phyloP scores from a whole-genome alignment of 2,797 vertebrate genomes.

The Cynodonichthys magdalenae region DNA sequence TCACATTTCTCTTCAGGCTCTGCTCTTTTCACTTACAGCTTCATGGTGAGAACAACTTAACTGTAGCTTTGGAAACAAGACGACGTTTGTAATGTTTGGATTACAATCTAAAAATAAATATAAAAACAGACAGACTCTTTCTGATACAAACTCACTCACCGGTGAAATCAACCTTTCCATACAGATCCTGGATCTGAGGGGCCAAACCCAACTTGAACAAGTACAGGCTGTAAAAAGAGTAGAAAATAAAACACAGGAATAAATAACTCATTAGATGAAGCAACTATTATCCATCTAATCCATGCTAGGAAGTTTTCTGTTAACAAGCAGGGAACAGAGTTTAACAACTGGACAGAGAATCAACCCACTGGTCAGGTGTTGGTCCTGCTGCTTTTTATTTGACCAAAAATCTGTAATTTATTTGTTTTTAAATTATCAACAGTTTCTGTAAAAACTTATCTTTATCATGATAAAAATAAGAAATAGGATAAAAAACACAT shows the following conservation, averaged over 20 bases:
- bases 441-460: too few relatives aligned
- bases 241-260: neutral
- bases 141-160: constrained; percentile 78
- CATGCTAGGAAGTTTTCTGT: too few relatives aligned
- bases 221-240: constrained; percentile 85
- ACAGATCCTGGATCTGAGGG: constrained; percentile 97
- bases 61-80: neutral
- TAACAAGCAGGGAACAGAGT: too few relatives aligned
- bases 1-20: constrained; percentile 58
- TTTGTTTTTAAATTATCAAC: too few relatives aligned
- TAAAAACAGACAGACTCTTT: constrained; percentile 16
- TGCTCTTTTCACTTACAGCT: neutral
- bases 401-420: too few relatives aligned
- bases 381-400: too few relatives aligned
- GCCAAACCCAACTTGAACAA: constrained; percentile 97
- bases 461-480: too few relatives aligned
- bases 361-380: too few relatives aligned
- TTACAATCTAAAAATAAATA: constrained; percentile 5
- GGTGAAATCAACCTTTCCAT: constrained; percentile 98
- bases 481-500: too few relatives aligned
- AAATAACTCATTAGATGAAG: neutral
- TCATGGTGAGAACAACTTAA: constrained; percentile 2
- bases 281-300: too few relatives aligned
- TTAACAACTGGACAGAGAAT: too few relatives aligned
- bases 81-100: neutral